These are phyloP conservation scores for Danio rerio DNA, from an alignment of 2,113 vertebrate genomes.

Conservation along the genomic window GRCz12tu NC_133181.1:44583501-44584000, in stretches of 20 bases:
- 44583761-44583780: constrained; percentile 5
- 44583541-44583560: too few species aligned
- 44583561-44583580: too few species aligned
- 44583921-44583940: neutral
- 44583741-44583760: neutral
- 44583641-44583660: neutral
- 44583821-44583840: neutral
- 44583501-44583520: too few species aligned
- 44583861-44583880: constrained; percentile 6
- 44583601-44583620: neutral
- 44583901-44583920: neutral
- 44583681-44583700: neutral
- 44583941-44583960: too few species aligned
- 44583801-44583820: neutral
- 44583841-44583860: neutral
- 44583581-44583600: neutral
- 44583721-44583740: constrained; percentile 26
- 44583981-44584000: too few species aligned
- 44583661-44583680: constrained; percentile 20
- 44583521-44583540: too few species aligned
- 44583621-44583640: neutral
- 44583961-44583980: too few species aligned
- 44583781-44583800: constrained; percentile 12
- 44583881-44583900: neutral
- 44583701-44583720: constrained; percentile 19